Conservation (phyloP, 1,140 invertebrate species). For the Dinoponera quadriceps region DNA sequence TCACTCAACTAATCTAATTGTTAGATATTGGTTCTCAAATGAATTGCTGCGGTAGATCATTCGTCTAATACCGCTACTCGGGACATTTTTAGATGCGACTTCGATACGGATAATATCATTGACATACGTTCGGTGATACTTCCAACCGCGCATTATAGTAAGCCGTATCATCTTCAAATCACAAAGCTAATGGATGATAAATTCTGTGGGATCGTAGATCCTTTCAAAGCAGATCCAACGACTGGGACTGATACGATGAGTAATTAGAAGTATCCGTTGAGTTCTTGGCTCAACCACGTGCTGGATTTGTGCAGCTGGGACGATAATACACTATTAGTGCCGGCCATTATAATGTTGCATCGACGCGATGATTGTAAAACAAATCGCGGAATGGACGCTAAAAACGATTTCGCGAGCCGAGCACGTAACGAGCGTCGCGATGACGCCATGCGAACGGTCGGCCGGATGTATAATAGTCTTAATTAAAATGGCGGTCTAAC, state of each 20-base stretch:
- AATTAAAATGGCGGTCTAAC: slow-evolving; percentile 79
- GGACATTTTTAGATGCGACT: not conserved
- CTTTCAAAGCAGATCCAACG: slow-evolving; percentile 19
- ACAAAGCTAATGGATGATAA: not conserved
- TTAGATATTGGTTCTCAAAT: too few species aligned
- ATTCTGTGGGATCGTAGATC: not conserved
- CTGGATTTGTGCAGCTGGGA: slow-evolving; percentile 7
- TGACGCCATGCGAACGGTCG: slow-evolving; percentile 73
- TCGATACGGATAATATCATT: not conserved
- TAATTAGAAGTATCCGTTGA: slow-evolving; percentile 37
- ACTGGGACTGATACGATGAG: not conserved
- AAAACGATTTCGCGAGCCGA: slow-evolving; percentile 64
- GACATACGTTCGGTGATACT: not conserved
- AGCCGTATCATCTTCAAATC: not conserved
- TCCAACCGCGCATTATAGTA: not conserved
- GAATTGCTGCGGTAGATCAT: too few species aligned
- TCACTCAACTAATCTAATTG: too few species aligned
- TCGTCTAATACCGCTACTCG: not conserved
- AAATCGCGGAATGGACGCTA: slow-evolving; percentile 52
- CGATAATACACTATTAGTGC: slow-evolving; percentile 34
- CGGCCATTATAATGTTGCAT: slow-evolving; percentile 39
- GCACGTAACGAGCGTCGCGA: slow-evolving; percentile 71
- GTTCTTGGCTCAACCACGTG: not conserved
- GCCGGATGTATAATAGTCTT: slow-evolving; percentile 78
- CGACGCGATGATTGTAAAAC: slow-evolving; percentile 55